A percentile compares a stretch with the other conserved stretches of the same genome.
These are phyloP conservation scores for Xyrichtys novacula DNA, from an alignment of 2,797 vertebrate genomes.

Conservation along the genomic window DNA sequence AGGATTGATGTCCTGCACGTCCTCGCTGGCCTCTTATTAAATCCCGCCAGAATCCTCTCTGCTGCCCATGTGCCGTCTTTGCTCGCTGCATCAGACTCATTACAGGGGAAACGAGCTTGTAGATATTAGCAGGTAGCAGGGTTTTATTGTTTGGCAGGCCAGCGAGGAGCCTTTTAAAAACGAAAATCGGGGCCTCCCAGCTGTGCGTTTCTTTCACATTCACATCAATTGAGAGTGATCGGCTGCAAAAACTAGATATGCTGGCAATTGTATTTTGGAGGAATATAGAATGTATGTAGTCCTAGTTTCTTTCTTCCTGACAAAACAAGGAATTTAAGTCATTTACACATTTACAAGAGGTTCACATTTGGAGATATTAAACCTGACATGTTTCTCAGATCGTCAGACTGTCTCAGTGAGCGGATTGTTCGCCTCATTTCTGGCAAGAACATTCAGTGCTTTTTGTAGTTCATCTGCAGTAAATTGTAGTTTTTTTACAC, in stretches of 20 bases:
- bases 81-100: constrained; percentile 46
- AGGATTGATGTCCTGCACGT: constrained; percentile 48
- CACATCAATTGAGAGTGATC: constrained; percentile 30
- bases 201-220: constrained; percentile 43
- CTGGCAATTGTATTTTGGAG: neutral
- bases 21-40: constrained; percentile 57
- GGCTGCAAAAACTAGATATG: neutral
- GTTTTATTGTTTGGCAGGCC: constrained; percentile 56
- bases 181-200: constrained; percentile 47
- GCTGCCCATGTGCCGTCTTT: constrained; percentile 1
- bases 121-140: constrained; percentile 54
- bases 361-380: too few relatives aligned
- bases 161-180: constrained; percentile 37
- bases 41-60: constrained; percentile 47
- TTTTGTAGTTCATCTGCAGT: too few relatives aligned
- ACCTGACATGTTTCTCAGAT: too few relatives aligned
- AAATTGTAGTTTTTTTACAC: too few relatives aligned
- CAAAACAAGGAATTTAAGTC: too few relatives aligned
- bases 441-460: too few relatives aligned
- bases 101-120: too few relatives aligned
- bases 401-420: too few relatives aligned
- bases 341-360: too few relatives aligned
- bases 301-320: too few relatives aligned
- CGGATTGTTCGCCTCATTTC: too few relatives aligned
- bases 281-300: too few relatives aligned